Evolutionary conservation across 2,797 vertebrate genomes (phyloP).

Genomic region (Sciaenops ocellatus): DNA sequence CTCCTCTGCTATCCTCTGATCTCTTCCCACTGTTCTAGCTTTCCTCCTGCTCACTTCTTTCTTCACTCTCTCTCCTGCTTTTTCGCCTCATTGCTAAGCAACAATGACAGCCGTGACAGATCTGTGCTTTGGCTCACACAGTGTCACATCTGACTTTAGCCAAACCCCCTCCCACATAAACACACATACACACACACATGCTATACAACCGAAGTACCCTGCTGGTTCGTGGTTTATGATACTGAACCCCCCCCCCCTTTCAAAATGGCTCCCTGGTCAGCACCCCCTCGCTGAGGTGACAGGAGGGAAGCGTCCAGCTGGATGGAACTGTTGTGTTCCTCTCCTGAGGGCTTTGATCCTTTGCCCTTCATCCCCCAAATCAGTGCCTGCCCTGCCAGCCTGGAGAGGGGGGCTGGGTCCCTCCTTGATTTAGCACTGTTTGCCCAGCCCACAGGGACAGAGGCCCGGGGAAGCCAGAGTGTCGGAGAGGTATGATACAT

Average conservation of each 20-base stretch:
- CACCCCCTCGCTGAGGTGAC: slow-evolving; percentile 70
- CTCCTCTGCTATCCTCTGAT: slow-evolving; percentile 20
- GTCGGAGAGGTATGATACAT: slow-evolving; percentile 49
- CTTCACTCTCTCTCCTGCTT: slow-evolving; percentile 45
- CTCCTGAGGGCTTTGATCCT: slow-evolving; percentile 79
- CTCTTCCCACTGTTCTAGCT: slow-evolving; percentile 40
- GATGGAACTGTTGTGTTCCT: slow-evolving; percentile 75
- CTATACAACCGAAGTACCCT: slow-evolving; percentile 49
- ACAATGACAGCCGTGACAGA: slow-evolving; percentile 79
- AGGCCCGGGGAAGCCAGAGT: slow-evolving; percentile 24
- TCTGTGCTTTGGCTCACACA: slow-evolving; percentile 73
- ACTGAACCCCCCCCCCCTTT: slow-evolving; percentile 22
- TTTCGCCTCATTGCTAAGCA: slow-evolving; percentile 76
- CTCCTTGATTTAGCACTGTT: slow-evolving; percentile 75
- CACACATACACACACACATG: slow-evolving; percentile 48
- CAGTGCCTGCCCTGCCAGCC: slow-evolving; percentile 60
- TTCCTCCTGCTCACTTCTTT: slow-evolving; percentile 42
- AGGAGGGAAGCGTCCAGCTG: slow-evolving; percentile 80
- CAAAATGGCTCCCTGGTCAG: slow-evolving; percentile 47
- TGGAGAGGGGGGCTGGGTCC: slow-evolving; percentile 60
- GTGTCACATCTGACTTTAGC: slow-evolving; percentile 78
- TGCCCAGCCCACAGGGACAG: slow-evolving; percentile 35
- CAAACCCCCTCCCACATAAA: slow-evolving; percentile 64
- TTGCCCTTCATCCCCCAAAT: slow-evolving; percentile 74
- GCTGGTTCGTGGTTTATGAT: slow-evolving; percentile 71